A percentile compares a stretch with the other conserved stretches of the same genome.
phyloP scores from a whole-genome alignment of 2,113 vertebrate genomes.

The Corythoichthys intestinalis region DNA sequence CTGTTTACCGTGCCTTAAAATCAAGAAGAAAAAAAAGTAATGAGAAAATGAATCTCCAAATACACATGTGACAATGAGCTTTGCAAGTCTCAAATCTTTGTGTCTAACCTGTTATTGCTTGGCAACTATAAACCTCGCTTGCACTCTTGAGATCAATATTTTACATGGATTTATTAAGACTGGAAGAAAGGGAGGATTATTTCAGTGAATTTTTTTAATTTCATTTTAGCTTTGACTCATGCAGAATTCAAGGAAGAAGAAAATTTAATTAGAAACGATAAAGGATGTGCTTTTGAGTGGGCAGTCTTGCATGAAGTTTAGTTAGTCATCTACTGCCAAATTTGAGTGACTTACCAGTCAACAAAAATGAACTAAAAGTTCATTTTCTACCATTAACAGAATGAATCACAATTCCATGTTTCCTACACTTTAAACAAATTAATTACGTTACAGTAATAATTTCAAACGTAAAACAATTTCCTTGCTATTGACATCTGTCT shows the following conservation, averaged over 20 bases:
- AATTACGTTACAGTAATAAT: no score
- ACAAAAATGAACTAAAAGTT: no score
- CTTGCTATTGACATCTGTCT: no score
- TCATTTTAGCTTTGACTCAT: neutral
- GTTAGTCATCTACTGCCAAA: no score
- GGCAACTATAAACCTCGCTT: neutral
- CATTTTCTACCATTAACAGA: no score
- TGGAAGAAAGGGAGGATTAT: neutral
- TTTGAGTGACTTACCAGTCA: no score
- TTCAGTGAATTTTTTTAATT: neutral
- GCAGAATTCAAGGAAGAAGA: neutral
- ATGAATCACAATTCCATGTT: no score
- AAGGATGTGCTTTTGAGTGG: neutral
- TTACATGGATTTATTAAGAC: conserved; percentile 4
- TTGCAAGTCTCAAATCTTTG: neutral
- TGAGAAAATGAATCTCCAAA: neutral
- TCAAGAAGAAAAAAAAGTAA: neutral
- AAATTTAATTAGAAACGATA: neutral
- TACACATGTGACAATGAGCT: neutral
- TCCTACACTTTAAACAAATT: no score
- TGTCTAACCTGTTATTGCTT: neutral
- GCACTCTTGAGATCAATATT: neutral
- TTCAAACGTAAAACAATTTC: no score
- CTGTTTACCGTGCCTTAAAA: neutral
- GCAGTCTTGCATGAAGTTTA: neutral